phyloP scores from a whole-genome alignment of 2,113 vertebrate species.

The Phalacrocorax brasilianus region DNA sequence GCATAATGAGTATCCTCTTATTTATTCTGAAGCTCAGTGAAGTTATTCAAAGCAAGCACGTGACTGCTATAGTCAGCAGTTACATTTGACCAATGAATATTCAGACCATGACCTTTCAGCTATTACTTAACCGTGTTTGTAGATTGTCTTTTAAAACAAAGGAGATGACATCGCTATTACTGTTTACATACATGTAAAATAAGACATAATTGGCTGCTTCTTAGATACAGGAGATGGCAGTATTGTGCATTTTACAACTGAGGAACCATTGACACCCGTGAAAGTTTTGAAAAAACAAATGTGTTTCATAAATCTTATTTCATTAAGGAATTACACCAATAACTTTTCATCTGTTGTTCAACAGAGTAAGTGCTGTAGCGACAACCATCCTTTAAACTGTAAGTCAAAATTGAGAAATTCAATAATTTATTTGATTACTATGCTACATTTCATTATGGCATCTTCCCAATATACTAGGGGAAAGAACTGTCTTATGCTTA shows the following conservation, averaged over 20 bases:
- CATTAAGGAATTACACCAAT: neutral
- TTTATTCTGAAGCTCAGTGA: neutral
- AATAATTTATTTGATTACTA: neutral
- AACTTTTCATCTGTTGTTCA: neutral
- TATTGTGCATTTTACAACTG: conserved; percentile 24
- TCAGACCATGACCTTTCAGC: neutral
- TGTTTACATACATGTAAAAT: neutral
- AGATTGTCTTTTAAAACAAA: neutral
- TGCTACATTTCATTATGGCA: neutral
- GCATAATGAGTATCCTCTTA: neutral
- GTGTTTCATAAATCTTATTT: neutral
- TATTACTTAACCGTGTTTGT: neutral
- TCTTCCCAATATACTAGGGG: neutral
- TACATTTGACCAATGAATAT: neutral
- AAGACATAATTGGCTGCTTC: neutral
- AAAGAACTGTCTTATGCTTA: neutral
- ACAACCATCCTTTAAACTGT: neutral
- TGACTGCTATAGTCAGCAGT: neutral
- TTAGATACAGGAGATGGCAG: conserved; percentile 52
- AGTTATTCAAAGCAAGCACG: neutral
- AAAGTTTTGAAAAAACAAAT: neutral
- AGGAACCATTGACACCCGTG: neutral
- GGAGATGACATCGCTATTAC: neutral
- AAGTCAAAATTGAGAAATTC: neutral
- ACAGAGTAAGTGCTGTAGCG: neutral